Evolutionary conservation across 2,888 invertebrate species (phyloP).

Genomic region (Cheilosia scutellata): DNA sequence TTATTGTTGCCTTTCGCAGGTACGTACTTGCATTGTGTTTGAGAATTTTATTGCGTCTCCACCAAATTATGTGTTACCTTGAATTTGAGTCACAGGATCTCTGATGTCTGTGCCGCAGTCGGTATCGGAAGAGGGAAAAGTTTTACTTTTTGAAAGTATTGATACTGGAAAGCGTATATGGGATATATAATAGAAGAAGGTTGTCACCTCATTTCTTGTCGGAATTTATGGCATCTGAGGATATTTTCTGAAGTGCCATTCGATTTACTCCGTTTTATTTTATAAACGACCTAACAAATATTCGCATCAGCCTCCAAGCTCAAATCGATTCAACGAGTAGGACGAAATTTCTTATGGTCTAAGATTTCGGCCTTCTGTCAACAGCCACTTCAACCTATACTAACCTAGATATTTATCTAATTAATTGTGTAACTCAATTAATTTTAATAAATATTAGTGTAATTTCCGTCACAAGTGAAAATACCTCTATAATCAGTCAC

Average conservation of each 20-base stretch:
- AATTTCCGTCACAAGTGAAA: not conserved
- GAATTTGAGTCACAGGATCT: constrained; percentile 35
- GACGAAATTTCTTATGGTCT: no score
- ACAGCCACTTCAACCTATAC: no score
- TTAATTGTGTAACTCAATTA: no score
- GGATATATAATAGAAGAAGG: not conserved
- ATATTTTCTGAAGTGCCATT: no score
- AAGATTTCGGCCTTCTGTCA: no score
- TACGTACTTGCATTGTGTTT: constrained; percentile 33
- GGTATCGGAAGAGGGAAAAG: not conserved
- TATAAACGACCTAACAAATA: no score
- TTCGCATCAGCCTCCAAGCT: no score
- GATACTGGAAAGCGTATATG: not conserved
- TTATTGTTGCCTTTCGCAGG: constrained; percentile 40
- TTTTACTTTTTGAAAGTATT: not conserved
- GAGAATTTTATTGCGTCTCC: constrained; percentile 40
- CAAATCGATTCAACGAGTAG: no score
- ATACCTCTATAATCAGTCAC: constrained; percentile 6
- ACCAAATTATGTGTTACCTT: constrained; percentile 17
- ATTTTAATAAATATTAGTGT: no score
- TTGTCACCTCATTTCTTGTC: not conserved
- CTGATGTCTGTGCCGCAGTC: not conserved
- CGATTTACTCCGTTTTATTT: no score
- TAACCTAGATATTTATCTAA: no score
- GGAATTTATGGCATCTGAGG: not conserved